Percentiles rank a stretch among this genome's conserved stretches.
Evolutionary conservation across 2,888 invertebrate genomes (phyloP).

Genomic region (Macrophya alboannulata): DNA sequence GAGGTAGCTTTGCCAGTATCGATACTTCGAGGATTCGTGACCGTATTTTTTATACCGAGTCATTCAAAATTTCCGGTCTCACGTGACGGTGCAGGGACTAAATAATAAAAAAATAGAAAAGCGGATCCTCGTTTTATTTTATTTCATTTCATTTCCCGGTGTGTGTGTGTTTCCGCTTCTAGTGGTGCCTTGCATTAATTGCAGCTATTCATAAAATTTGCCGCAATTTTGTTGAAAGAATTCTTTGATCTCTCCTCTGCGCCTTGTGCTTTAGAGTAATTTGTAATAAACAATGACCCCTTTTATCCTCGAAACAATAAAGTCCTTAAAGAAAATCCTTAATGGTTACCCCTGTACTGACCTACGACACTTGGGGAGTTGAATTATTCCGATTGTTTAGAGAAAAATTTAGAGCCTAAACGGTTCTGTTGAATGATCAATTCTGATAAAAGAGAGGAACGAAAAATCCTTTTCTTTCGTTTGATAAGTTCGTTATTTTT

Average conservation of each 20-base stretch:
- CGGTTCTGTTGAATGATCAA: slow-evolving; percentile 2
- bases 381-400: not conserved
- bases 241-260: not conserved
- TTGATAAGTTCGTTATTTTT: not conserved
- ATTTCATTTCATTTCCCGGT: not conserved
- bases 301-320: not conserved
- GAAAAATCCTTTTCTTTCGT: not conserved
- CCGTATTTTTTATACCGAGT: not conserved
- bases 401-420: not conserved
- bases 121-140: not conserved
- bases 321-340: not conserved
- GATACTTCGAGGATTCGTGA: not conserved
- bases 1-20: not conserved
- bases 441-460: not conserved
- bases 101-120: not conserved
- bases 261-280: not conserved
- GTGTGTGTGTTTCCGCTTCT: not conserved
- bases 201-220: not conserved
- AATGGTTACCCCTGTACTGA: not conserved
- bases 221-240: not conserved
- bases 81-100: not conserved
- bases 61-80: not conserved
- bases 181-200: not conserved
- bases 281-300: slow-evolving; percentile 3
- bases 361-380: not conserved